Percentiles rank a stretch among this genome's conserved stretches.
These are phyloP conservation scores for Laticauda laticaudata DNA, from an alignment of 2,113 vertebrate genomes.

Conservation along the genomic window DNA sequence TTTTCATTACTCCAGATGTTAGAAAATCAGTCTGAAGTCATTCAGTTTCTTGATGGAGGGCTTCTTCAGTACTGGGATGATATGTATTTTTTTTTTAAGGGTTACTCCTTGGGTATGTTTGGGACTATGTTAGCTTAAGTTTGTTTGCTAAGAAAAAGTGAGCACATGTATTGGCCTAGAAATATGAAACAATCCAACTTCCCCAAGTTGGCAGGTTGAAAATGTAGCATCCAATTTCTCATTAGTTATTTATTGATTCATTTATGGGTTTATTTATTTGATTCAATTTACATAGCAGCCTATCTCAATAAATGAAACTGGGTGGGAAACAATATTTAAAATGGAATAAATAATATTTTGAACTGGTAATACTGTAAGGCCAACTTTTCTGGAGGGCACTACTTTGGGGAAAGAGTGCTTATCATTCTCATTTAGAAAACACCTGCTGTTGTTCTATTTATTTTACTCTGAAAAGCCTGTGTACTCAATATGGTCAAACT, in stretches of 20 bases:
- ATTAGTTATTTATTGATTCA: not conserved
- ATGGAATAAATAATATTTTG: not conserved
- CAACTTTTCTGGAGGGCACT: not conserved
- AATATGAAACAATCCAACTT: not conserved
- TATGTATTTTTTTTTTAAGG: not conserved
- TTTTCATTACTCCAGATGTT: too few relatives aligned
- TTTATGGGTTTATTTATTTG: not conserved
- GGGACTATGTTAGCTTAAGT: not conserved
- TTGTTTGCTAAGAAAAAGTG: not conserved
- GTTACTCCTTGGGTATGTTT: not conserved
- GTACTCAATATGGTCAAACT: not conserved
- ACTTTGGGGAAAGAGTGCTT: not conserved
- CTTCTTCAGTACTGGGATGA: not conserved
- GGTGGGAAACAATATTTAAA: not conserved
- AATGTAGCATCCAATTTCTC: not conserved
- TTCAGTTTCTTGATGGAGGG: too few relatives aligned
- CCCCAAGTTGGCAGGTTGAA: not conserved
- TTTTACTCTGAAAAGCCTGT: not conserved
- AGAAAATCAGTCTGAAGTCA: too few relatives aligned
- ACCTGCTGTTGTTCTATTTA: not conserved
- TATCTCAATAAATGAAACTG: not conserved
- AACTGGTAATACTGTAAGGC: not conserved
- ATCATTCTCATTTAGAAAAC: not conserved
- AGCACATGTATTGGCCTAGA: not conserved
- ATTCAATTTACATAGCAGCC: not conserved